phyloP scores from a whole-genome alignment of 2,113 vertebrate genomes.

The Callocephalon fimbriatum region DNA sequence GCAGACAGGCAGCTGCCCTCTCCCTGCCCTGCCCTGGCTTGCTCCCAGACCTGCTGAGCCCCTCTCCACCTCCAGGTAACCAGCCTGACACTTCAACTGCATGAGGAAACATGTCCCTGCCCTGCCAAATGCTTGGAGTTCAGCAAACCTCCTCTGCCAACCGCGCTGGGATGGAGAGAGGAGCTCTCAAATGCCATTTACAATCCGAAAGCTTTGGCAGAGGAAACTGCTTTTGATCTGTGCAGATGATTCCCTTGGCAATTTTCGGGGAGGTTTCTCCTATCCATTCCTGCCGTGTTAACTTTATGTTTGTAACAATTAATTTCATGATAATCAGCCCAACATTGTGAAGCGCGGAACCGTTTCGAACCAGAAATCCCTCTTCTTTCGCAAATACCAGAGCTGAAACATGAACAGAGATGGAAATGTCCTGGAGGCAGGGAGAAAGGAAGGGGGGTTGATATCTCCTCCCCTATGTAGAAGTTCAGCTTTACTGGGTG shows the following conservation, averaged over 20 bases:
- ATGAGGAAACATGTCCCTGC: not conserved
- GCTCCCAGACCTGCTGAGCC: not conserved
- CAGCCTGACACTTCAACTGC: accelerated
- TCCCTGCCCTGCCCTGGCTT: not conserved
- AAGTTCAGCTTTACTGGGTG: not conserved
- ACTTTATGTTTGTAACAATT: constrained; percentile 62
- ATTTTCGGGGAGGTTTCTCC: constrained; percentile 4
- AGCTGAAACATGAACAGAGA: constrained; percentile 1
- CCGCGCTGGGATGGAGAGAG: not conserved
- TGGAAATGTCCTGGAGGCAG: not conserved
- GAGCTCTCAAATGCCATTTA: not conserved
- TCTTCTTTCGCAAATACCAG: constrained; percentile 44
- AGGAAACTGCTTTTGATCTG: constrained; percentile 61
- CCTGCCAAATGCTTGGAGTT: not conserved
- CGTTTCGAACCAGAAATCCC: constrained; percentile 21
- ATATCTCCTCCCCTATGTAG: not conserved
- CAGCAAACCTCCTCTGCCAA: not conserved
- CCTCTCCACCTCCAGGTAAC: accelerated
- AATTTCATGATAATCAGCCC: constrained; percentile 54
- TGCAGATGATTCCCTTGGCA: constrained; percentile 40
- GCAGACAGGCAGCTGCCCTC: constrained; percentile 10
- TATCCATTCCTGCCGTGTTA: constrained; percentile 32
- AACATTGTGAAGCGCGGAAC: not conserved
- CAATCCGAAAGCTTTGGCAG: constrained; percentile 15
- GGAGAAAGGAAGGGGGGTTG: not conserved